Evolutionary conservation across 2,888 invertebrate species (phyloP), one percentile per base, ranked within the genome.

Genomic region (Pomacea canaliculata): DNA sequence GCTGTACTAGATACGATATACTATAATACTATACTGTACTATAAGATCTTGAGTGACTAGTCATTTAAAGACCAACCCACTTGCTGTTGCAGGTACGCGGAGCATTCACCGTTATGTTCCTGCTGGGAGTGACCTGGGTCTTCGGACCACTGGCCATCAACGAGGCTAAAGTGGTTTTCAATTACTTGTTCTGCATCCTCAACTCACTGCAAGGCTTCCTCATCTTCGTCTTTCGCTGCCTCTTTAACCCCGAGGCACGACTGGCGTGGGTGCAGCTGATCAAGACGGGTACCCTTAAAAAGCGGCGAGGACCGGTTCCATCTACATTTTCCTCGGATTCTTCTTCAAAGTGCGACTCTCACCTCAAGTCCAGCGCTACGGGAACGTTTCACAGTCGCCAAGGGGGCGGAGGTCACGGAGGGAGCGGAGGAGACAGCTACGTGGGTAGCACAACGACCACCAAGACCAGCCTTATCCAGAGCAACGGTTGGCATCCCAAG

Each of bases 101-200:
- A 1, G 86, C 89, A 19, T 86, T 88, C 79, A 85, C 88, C 8
- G 87, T 90, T 19, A 86, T 89, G 85, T 85, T 88, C 19, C 76
- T 88, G 23, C 83, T 89, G 5, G 88, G 89, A 0, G 81, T 88
- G 79, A 87, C 89, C 37, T 90, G 90, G 90, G 84, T 89, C 19
- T 87, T 89, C 68, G 90, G 89, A 9, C 86, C 89, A 16, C 82
- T 88, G 49, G 89, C 89, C 69, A 84, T 88, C 60, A 83, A 83
- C 60, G 86, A 87, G 65, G 88, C 88, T 23, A 85, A 85, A 75
- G 68, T 88, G 13, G 85, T 85, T 13, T 85, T 89, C 78, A 87
- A 87, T 78, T 86, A 88, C 68, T 63, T 89, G 19, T 90, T 90
- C 82, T 87, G 87, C 70, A 83, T 89, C 65, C 83, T 85, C 27